Evolutionary conservation across 2,113 vertebrate genomes (phyloP), one percentile per base, ranked within the genome.

Genomic region (Stictonetta naevosa): DNA sequence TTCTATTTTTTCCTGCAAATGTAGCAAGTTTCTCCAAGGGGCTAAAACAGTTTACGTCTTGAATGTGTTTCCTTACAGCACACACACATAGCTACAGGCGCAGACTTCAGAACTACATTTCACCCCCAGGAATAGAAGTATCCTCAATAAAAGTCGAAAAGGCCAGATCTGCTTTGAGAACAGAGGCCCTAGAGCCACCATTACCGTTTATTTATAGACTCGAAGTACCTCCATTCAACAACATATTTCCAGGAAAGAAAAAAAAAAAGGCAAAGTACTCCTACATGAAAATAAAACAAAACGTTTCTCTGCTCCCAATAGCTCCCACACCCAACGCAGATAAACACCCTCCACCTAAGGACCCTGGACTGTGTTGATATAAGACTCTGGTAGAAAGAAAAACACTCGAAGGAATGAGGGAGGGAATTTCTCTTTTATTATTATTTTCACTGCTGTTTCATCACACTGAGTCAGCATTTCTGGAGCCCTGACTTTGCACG

Each of bases 381-480:
- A 84, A 80, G 40, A 72, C 62, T 92, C 20, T 8, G 31, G 72
- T 29, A 89, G 80, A 81, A 95, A 84, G 66, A 75, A 88, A 93
- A 94, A 90, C 74, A 88, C 44, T 18, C n/a, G 50, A 72, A 95
- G 88, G 81, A 93, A 92, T 60, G 73, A 93, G 33, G 73, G 91
- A 97, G 76, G 75, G 40, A 42, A 62, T 16, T 79, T 53, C 56
- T 68, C 46, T 42, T 48, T 68, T 48, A n/a, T 68, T 50, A 82
- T 84, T 95, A 67, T 93, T 96, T 95, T 91, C 62, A 77, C 64
- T 95, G 76, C 88, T 94, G 85, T 59, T 84, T 96, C 93, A 93
- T 77, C 82, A 88, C 44, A 80, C 28, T 1, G 4, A 94, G 87
- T 94, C 92, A 95, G 95, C 94, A 62, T 16, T 94, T 90, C 59